Base-by-base conservation (phyloP, 2,797 vertebrate species). In the Characodon lateralis region DNA sequence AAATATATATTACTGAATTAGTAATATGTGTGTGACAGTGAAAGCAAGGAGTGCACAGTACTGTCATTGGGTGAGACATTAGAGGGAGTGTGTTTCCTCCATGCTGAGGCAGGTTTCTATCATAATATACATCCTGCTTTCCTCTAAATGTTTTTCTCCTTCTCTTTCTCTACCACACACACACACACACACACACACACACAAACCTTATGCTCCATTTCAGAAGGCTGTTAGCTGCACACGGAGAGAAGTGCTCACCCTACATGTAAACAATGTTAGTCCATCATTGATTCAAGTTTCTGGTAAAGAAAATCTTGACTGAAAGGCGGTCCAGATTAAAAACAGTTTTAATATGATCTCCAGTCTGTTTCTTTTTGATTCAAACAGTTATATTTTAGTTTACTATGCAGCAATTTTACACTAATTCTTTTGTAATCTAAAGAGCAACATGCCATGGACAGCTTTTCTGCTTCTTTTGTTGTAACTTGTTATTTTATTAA, bases 91-190 rank as follows among this genome's bases (percentile, higher is more conserved):
- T 86, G 86, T 91, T 91, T 91, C 85, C 79, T 79, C 80, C 72
- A 80, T 90, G 90, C 90, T 92, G 90, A 91, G 79, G 92, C 88
- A 90, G 92, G 74, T 85, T 41, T 91, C 90, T 85, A 85, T 73
- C 65, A 78, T 83, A 78, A 91, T 90, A 87, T 84, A 90, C 80
- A 83, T 81, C 89, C 78, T 88, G 71, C 48, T 72, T 8, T 75
- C 56, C 43, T 55, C 24, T 55, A 26, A 24, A 55, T 68, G 39
- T 68, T 76, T 41, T 73, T 35, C 73, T 63, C 70, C 76, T 68
- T 69, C 58, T 79, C 20, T 55, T 16, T 72, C 74, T 46, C 41
- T 46, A 13, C 22, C 39, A 5, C 18, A 2, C 50, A 50, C 50
- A 18, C 50, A 2, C 50, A 2, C 50, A 18, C 50, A 18, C 50